These are phyloP conservation scores for Eupeodes latifasciatus DNA, from an alignment of 2,888 invertebrate species.

Conservation along the genomic window DNA sequence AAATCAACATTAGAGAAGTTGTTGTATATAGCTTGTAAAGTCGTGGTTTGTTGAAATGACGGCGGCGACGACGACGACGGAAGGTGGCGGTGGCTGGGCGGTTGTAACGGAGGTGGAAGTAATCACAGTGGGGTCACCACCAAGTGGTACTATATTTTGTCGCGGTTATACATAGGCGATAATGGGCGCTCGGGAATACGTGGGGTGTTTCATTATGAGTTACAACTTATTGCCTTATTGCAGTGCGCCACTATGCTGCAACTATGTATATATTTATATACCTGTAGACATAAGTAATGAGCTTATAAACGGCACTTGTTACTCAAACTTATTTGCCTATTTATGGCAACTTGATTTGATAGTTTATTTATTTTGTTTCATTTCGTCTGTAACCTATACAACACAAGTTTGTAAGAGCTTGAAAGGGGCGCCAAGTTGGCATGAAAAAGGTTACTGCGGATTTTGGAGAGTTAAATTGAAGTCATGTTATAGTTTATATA, in stretches of 20 bases:
- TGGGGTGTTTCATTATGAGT: slow-evolving; percentile 28
- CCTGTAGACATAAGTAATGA: slow-evolving; percentile 37
- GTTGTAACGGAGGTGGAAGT: neutral
- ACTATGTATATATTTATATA: too few species aligned
- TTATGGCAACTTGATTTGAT: slow-evolving; percentile 57
- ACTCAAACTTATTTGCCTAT: slow-evolving; percentile 47
- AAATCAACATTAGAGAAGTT: slow-evolving; percentile 39
- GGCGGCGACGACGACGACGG: neutral
- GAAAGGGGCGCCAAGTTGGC: slow-evolving; percentile 47
- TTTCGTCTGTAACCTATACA: too few species aligned
- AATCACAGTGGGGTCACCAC: slow-evolving; percentile 26
- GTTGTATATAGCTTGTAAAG: neutral
- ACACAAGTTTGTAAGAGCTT: neutral
- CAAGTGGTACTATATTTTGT: slow-evolving; percentile 8
- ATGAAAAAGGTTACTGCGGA: slow-evolving; percentile 13
- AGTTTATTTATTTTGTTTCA: neutral
- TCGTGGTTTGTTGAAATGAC: too few species aligned
- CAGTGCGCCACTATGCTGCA: neutral
- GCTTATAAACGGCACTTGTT: slow-evolving; percentile 63
- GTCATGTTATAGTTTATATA: neutral
- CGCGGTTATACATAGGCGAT: slow-evolving; percentile 3
- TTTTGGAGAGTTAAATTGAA: neutral
- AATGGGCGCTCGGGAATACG: slow-evolving; percentile 8
- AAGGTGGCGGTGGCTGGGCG: neutral
- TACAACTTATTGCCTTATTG: neutral